A percentile compares a stretch with the other conserved stretches of the same genome.
Evolutionary conservation across 2,888 invertebrate genomes (phyloP).

Genomic region (Synergus itoensis): DNA sequence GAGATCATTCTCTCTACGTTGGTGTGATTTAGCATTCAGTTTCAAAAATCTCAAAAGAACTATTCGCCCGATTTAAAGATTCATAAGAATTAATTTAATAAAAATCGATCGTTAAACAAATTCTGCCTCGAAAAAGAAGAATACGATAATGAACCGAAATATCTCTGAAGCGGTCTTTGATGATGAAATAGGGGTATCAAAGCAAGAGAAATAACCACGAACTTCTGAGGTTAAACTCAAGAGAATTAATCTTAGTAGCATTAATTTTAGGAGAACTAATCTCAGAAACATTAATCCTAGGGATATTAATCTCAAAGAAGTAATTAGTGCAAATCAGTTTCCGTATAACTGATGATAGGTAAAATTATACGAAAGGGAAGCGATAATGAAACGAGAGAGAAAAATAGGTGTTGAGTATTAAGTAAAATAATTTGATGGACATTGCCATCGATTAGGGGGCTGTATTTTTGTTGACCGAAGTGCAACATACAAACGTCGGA

Average conservation of each 20-base stretch:
- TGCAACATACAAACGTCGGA: constrained; percentile 42
- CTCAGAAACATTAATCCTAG: neutral
- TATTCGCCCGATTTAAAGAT: neutral
- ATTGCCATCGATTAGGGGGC: neutral
- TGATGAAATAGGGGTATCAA: neutral
- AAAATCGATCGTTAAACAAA: constrained; percentile 12
- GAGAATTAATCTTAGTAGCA: constrained; percentile 8
- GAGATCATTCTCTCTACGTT: neutral
- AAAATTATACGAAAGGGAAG: neutral
- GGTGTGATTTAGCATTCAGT: neutral
- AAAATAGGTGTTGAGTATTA: neutral
- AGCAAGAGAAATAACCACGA: neutral
- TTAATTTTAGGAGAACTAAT: constrained; percentile 13
- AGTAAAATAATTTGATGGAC: neutral
- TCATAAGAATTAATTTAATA: neutral
- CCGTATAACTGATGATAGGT: neutral
- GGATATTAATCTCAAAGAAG: constrained; percentile 5
- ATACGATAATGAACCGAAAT: constrained; percentile 21
- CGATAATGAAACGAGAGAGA: neutral
- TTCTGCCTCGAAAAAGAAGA: neutral
- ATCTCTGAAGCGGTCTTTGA: constrained; percentile 6
- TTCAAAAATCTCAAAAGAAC: neutral
- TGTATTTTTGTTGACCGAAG: neutral
- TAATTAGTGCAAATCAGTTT: neutral
- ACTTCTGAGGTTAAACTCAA: constrained; percentile 18